A percentile compares a stretch with the other conserved stretches of the same genome.
These are phyloP conservation scores for Tokudaia tokunoshimensis DNA, from an alignment of 2,797 vertebrate genomes.

Conservation along the genomic window DNA sequence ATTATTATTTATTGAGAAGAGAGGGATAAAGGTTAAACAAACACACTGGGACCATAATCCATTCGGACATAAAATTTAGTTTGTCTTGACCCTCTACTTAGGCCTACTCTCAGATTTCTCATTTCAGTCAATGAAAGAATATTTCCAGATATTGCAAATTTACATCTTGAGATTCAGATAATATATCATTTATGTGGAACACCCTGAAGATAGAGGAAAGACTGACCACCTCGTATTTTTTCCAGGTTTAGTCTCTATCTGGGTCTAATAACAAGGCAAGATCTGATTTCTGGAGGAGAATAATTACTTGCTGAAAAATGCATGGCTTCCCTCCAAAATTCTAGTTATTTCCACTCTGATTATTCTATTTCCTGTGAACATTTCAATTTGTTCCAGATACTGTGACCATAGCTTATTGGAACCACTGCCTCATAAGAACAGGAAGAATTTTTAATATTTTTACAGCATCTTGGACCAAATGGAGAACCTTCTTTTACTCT, in stretches of 20 bases:
- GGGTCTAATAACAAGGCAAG: constrained; percentile 53
- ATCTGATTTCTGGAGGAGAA: constrained; percentile 41
- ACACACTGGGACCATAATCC: not conserved
- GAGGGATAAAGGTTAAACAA: not conserved
- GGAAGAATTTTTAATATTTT: not conserved
- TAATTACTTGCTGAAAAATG: constrained; percentile 38
- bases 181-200: not conserved
- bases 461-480: not conserved
- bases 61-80: not conserved
- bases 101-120: not conserved
- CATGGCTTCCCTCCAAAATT: constrained; percentile 36
- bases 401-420: constrained; percentile 10
- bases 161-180: not conserved
- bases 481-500: not conserved
- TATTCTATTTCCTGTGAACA: constrained; percentile 13
- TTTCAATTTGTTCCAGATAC: constrained; percentile 69
- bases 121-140: not conserved
- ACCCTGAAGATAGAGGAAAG: not conserved
- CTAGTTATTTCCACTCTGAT: constrained; percentile 40
- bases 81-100: not conserved
- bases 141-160: not conserved
- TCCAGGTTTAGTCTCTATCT: constrained; percentile 12
- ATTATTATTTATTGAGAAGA: not conserved
- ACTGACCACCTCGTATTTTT: not conserved
- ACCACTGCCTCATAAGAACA: constrained; percentile 17